Percentiles rank a stretch among this genome's conserved stretches.
These are phyloP conservation scores for Micoletzkya japonica DNA, from an alignment of 2,888 invertebrate genomes.

Conservation along the genomic window DNA sequence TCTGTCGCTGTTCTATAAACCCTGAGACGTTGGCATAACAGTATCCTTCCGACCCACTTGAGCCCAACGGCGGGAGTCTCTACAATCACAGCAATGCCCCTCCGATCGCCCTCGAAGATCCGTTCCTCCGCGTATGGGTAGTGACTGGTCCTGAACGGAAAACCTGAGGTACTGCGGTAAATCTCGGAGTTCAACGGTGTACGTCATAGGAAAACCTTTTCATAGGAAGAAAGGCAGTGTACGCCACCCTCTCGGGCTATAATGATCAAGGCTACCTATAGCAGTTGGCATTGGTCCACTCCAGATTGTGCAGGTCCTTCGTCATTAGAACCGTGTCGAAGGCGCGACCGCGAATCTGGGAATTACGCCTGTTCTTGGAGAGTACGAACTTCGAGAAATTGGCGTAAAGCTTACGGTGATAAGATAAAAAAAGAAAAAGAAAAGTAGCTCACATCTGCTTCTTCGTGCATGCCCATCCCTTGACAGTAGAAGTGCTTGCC, in stretches of 20 bases:
- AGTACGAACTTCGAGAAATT: background rate
- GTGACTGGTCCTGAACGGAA: conserved; percentile 81
- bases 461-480: conserved; percentile 94
- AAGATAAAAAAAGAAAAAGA: background rate
- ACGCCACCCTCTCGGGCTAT: too few species aligned
- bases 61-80: conserved; percentile 88
- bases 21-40: too few species aligned
- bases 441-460: conserved; percentile 76
- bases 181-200: too few species aligned
- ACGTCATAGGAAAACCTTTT: too few species aligned
- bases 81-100: conserved; percentile 90
- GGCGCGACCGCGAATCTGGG: conserved; percentile 86
- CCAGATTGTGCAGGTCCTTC: conserved; percentile 87
- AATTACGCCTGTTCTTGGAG: background rate
- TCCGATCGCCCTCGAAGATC: conserved; percentile 87
- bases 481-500: conserved; percentile 84
- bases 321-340: conserved; percentile 83
- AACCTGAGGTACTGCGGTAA: too few species aligned
- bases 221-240: conserved; percentile 28
- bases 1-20: too few species aligned
- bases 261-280: too few species aligned
- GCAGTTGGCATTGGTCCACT: conserved; percentile 92
- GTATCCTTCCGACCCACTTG: too few species aligned
- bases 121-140: conserved; percentile 97
- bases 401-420: background rate